Evolutionary conservation across 2,113 vertebrate species (phyloP), one percentile per base, ranked within the genome.

Genomic region (Hyla sarda): DNA sequence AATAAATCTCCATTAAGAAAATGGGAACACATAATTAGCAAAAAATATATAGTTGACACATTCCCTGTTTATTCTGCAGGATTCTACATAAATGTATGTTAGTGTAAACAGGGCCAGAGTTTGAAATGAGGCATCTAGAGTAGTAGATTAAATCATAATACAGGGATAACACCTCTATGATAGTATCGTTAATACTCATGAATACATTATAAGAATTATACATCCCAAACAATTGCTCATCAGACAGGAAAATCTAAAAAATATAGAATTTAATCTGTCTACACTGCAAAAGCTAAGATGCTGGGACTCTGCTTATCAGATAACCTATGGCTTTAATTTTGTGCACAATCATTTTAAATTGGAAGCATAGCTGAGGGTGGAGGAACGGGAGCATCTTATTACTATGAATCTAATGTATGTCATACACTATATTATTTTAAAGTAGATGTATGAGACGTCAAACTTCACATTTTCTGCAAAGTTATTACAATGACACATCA

Each of bases 381-480:
- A 84, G 62, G 30, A 62, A 76, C 0, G 32, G 83, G 56, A n/a
- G 56, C 28, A 74, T 83, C 52, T 58, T 58, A 74, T 74, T 83
- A 77, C 83, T 56, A 84, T 76, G 82, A 76, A 84, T 84, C 82
- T 84, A 84, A 84, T 84, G 73, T 84, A 84, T 84, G 73, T 67
- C 54, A 77, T 34, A 45, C 83, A 78, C 30, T 85, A 69, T 52
- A 78, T 78, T 78, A 85, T 85, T 67, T 54, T 69, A 78, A 30
- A 85, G 32, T 67, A 78, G 74, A 85, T 78, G 60, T 85, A 78
- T 85, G 83, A 85, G 74, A 69, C 67, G 47, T 85, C 56, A 37
- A 85, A 78, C 60, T 78, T 78, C 83, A 76, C 73, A 84, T 85
- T 78, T 85, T 50, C 74, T 67, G 73, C 83, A 85, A 85, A 85